Conservation (phyloP, 2,888 invertebrate species). For the Rhopalosiphum nymphaeae region DNA sequence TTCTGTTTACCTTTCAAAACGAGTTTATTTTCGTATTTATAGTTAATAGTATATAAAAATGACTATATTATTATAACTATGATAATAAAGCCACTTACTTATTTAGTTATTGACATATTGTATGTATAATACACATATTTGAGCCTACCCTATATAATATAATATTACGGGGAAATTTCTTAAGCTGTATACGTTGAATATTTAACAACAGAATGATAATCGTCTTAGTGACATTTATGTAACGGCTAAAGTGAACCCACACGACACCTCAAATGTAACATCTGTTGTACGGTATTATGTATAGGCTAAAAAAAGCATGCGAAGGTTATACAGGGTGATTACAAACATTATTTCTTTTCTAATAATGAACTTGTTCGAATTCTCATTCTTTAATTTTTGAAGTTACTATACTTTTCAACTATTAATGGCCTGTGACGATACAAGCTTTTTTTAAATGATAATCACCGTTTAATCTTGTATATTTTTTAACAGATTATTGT, state of each 20-base stretch:
- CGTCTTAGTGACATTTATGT: background rate
- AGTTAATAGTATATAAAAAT: background rate
- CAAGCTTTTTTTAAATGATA: background rate
- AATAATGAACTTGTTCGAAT: background rate
- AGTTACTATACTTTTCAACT: background rate
- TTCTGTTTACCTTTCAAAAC: background rate
- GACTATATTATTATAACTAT: background rate
- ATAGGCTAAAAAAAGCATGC: background rate
- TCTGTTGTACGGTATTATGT: background rate
- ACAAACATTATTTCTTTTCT: background rate
- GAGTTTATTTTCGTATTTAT: background rate
- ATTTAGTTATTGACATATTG: background rate
- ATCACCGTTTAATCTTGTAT: background rate
- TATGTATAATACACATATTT: background rate
- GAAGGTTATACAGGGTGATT: background rate
- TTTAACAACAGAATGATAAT: constrained; percentile 2
- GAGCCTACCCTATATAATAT: background rate
- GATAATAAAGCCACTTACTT: background rate
- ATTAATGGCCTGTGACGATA: background rate
- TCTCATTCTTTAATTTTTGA: background rate
- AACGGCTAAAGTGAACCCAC: background rate
- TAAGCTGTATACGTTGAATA: background rate
- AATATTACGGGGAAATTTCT: background rate
- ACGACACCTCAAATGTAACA: background rate
- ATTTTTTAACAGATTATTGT: background rate